Percentiles rank a stretch among this genome's conserved stretches.
phyloP scores from a whole-genome alignment of 2,888 invertebrate genomes.

The Scaptomyza flava region DNA sequence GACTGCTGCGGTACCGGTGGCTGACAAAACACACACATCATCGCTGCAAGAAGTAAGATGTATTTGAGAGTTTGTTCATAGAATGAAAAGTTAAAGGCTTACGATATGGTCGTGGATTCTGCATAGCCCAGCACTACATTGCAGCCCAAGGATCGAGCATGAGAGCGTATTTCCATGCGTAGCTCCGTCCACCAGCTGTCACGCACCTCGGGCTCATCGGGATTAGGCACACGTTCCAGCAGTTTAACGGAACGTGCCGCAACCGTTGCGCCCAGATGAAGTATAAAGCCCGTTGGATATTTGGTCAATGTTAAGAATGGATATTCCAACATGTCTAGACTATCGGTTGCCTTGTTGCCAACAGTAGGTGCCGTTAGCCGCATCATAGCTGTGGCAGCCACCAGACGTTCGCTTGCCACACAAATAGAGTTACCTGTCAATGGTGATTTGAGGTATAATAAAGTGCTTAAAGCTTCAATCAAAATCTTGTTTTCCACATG shows the following conservation, averaged over 20 bases:
- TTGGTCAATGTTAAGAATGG: slow-evolving; percentile 97
- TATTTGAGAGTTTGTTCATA: no score
- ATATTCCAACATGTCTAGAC: slow-evolving; percentile 96
- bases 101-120: slow-evolving; percentile 97
- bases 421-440: slow-evolving; percentile 90
- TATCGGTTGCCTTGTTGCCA: slow-evolving; percentile 88
- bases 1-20: slow-evolving; percentile 96
- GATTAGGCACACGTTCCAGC: slow-evolving; percentile 91
- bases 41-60: slow-evolving; percentile 87
- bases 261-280: slow-evolving; percentile 94
- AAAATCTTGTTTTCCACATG: slow-evolving; percentile 15
- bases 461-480: background rate
- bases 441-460: slow-evolving; percentile 29
- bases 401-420: slow-evolving; percentile 87
- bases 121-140: slow-evolving; percentile 97
- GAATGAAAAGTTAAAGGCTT: slow-evolving; percentile 69
- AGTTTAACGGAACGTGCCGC: slow-evolving; percentile 93
- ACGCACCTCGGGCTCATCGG: slow-evolving; percentile 95
- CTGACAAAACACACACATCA: slow-evolving; percentile 97
- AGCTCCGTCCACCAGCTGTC: slow-evolving; percentile 99
- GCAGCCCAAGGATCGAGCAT: slow-evolving; percentile 95
- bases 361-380: slow-evolving; percentile 87
- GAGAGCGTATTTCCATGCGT: slow-evolving; percentile 96
- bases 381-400: slow-evolving; percentile 86
- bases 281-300: slow-evolving; percentile 94